phyloP scores from a whole-genome alignment of 2,113 vertebrate genomes.

The Lepus americanus region DNA sequence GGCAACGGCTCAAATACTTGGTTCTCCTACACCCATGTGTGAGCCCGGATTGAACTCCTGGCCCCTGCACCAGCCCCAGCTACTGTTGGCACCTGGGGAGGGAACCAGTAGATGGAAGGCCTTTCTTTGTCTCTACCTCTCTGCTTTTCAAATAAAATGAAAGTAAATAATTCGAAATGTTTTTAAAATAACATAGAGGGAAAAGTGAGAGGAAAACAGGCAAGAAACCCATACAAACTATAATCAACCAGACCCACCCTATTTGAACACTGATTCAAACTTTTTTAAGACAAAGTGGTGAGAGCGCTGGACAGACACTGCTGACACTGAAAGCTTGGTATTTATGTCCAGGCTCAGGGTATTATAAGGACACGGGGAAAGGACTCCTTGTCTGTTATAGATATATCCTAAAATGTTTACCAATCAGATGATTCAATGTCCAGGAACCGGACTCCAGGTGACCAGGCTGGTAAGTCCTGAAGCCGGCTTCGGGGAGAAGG shows the following conservation, averaged over 20 bases:
- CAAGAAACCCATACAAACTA: neutral
- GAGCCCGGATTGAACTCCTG: no score
- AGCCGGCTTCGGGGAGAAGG: neutral
- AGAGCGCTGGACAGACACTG: neutral
- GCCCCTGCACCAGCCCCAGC: no score
- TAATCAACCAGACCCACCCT: neutral
- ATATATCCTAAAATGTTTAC: neutral
- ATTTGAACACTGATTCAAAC: neutral
- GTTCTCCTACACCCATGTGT: no score
- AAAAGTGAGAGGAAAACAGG: neutral
- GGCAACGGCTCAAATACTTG: no score
- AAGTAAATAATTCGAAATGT: no score
- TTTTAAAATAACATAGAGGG: neutral
- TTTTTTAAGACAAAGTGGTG: no score
- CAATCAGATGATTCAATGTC: neutral
- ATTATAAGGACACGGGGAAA: neutral
- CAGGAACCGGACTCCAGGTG: neutral
- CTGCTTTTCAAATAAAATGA: neutral
- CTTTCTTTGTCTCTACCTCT: no score
- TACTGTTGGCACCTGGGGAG: no score
- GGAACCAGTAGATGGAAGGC: no score
- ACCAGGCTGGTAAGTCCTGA: neutral
- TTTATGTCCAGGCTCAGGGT: neutral
- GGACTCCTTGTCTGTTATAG: neutral
- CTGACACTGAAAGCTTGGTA: neutral